Percentiles rank a stretch among this genome's conserved stretches.
phyloP scores from a whole-genome alignment of 2,888 invertebrate species.

The Cyclophora punctaria region DNA sequence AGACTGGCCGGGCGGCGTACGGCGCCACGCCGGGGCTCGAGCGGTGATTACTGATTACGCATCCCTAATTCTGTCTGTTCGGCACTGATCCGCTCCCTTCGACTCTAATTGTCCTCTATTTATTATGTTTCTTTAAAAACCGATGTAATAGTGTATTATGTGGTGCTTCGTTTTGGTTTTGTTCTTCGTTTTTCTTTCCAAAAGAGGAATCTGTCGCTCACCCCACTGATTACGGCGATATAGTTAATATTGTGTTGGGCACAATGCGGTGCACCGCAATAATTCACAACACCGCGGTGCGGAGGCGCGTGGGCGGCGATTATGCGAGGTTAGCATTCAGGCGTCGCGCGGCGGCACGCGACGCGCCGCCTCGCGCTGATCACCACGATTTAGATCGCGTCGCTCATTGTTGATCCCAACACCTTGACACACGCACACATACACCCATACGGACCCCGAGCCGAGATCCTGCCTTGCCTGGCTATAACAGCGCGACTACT shows the following conservation, averaged over 20 bases:
- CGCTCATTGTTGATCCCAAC: conserved; percentile 35
- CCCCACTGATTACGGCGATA: too few species aligned
- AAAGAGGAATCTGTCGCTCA: too few species aligned
- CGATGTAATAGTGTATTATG: too few species aligned
- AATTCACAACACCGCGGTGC: not conserved
- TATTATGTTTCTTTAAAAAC: too few species aligned
- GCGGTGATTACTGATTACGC: conserved; percentile 67
- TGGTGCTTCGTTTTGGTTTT: too few species aligned
- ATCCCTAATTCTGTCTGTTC: conserved; percentile 44
- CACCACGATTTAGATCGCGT: conserved; percentile 54
- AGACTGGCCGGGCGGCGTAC: conserved; percentile 27
- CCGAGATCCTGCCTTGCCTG: too few species aligned
- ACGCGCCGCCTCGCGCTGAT: conserved; percentile 51
- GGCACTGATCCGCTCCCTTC: conserved; percentile 49
- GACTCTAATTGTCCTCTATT: not conserved
- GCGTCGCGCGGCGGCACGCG: conserved; percentile 33
- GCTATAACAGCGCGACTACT: too few species aligned
- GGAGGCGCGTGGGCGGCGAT: conserved; percentile 4
- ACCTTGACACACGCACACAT: too few species aligned
- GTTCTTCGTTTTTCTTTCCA: too few species aligned
- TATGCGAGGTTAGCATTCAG: not conserved
- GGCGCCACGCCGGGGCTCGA: conserved; percentile 18
- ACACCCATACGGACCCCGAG: too few species aligned
- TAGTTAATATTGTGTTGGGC: conserved; percentile 6
- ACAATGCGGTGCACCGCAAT: conserved; percentile 11